Base-by-base conservation (phyloP, 92 coral and sea anemone species). In the Pocillopora grandis region DNA sequence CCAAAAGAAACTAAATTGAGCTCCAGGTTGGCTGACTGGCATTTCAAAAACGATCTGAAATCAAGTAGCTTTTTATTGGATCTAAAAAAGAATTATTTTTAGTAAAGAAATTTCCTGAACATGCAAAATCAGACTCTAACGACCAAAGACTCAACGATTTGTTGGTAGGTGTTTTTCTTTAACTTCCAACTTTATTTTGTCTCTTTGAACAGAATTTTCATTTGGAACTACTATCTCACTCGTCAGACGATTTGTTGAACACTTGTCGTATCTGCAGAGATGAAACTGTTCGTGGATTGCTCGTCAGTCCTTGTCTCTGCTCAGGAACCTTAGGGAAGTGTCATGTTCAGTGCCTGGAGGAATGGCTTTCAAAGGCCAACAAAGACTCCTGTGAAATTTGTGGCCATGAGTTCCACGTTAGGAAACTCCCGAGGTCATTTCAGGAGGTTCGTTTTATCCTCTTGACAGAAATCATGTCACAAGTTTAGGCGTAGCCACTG, bases 241-340 rank as follows among this genome's bases (percentile, higher is more conserved):
- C 86, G 65, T 83, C 86, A 12, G 86, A 83, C 35, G 86, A 83
- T 83, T 76, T 83, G 33, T 12, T 83, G 19, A 73, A 83, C 58
- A 83, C 86, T 21, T 96, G 99, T 80, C 94, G 98, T 18, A 94
- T 96, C 76, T 96, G 99, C 81, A 93, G 98, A 15, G 99, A 96
- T 72, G 85, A 83, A 10, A 85, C 95, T 10, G 76, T 84, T 2
- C 62, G 84, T 9, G 94, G 88, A 59, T 91, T 90, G 12, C 86
- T 96, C 36, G 86, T 89, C 63, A 90, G 98, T 15, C 93, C 98
- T 1, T 96, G 99, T 80, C 82, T 89, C 71, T 96, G 99, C 87
- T 80, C 97, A 2, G 99, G 99, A 7, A 89, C 98, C 48, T 88
- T 96, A 79, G 98, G 95, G 1, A 91, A 92, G 64, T 94, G 92